Percentiles rank a stretch among this genome's conserved stretches.
These are phyloP conservation scores for Coenobita brevimanus DNA, from an alignment of 1,140 invertebrate species.

Conservation along the genomic window DNA sequence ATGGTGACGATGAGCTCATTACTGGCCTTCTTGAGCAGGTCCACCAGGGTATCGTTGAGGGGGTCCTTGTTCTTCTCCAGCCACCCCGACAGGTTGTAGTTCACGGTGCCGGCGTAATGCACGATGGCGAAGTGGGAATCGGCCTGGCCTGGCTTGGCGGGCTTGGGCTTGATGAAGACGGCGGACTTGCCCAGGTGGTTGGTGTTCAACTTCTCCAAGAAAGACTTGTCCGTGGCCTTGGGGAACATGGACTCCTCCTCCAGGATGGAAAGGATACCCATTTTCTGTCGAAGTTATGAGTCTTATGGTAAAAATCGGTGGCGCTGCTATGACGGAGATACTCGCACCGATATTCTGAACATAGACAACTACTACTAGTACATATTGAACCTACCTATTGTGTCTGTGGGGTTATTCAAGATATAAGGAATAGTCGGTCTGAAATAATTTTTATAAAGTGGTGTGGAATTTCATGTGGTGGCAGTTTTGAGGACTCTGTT, in stretches of 20 bases:
- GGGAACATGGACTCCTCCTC: constrained; percentile 43
- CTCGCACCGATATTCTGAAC: too few relatives aligned
- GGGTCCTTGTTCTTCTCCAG: constrained; percentile 99
- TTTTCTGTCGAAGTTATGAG: constrained; percentile 5
- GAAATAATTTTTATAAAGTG: too few relatives aligned
- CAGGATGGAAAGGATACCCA: constrained; percentile 30
- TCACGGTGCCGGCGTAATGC: constrained; percentile 97
- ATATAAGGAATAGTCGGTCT: too few relatives aligned
- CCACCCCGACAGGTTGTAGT: constrained; percentile 98
- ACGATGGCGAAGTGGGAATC: constrained; percentile 98
- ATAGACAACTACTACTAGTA: too few relatives aligned
- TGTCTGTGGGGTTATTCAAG: too few relatives aligned
- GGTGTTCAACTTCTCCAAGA: constrained; percentile 16
- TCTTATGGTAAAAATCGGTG: too few relatives aligned
- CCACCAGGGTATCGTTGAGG: constrained; percentile 98
- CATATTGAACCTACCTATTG: too few relatives aligned
- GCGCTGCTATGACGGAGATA: too few relatives aligned
- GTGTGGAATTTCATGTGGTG: too few relatives aligned
- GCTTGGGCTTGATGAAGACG: constrained; percentile 33
- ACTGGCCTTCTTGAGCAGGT: constrained; percentile 72
- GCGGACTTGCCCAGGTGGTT: constrained; percentile 26
- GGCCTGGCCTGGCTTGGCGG: constrained; percentile 72
- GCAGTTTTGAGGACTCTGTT: too few relatives aligned
- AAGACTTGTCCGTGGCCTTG: constrained; percentile 34
- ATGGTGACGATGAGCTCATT: constrained; percentile 74